Conservation (phyloP, 2,797 vertebrate genomes). For the Sebastes itinus region DNA sequence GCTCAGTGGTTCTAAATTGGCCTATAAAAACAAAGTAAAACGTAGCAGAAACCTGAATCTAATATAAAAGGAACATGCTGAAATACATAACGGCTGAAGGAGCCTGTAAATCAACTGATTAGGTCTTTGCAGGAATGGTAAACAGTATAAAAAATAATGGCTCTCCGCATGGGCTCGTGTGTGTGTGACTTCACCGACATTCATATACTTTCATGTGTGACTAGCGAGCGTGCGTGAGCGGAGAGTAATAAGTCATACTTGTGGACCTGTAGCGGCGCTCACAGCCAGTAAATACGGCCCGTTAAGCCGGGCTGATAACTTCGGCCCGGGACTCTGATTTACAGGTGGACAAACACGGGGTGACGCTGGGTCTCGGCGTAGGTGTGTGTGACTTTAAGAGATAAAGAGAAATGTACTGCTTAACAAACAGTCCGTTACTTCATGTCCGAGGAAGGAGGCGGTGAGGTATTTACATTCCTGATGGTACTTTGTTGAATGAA, state of each 20-base stretch:
- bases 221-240: constrained; percentile 3
- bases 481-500: neutral
- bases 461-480: neutral
- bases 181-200: constrained; percentile 49
- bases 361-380: constrained; percentile 5
- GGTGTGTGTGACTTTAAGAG: neutral
- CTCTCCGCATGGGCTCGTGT: constrained; percentile 30
- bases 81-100: constrained; percentile 30
- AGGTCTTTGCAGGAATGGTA: constrained; percentile 48
- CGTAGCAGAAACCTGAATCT: constrained; percentile 52
- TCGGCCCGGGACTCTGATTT: constrained; percentile 44
- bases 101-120: constrained; percentile 66
- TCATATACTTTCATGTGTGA: constrained; percentile 50
- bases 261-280: constrained; percentile 36
- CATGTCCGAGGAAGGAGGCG: neutral
- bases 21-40: constrained; percentile 57
- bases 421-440: neutral
- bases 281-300: constrained; percentile 62
- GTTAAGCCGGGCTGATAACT: constrained; percentile 54
- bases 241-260: constrained; percentile 55
- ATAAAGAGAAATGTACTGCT: constrained; percentile 14
- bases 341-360: constrained; percentile 57
- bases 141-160: constrained; percentile 63
- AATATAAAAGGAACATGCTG: constrained; percentile 52
- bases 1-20: constrained; percentile 50